Evolutionary conservation across 2,888 invertebrate genomes (phyloP).

Genomic region (Oscheius sp.): DNA sequence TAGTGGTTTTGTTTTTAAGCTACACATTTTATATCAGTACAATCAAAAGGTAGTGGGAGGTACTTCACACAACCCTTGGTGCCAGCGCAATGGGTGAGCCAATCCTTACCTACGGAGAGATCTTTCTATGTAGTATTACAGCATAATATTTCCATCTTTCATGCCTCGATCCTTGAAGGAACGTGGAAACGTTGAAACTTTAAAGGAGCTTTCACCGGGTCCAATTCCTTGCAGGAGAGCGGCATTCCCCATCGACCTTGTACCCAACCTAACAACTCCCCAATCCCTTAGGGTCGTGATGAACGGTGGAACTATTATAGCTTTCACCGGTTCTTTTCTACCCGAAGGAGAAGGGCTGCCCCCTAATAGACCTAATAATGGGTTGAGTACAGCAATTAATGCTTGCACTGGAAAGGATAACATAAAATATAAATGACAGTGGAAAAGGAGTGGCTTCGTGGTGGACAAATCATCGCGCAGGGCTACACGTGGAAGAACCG

Average conservation of each 20-base stretch:
- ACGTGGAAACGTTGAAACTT: conserved; percentile 1
- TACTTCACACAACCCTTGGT: conserved; percentile 5
- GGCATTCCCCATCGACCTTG: neutral
- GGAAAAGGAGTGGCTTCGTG: neutral
- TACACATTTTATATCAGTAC: neutral
- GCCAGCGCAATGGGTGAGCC: conserved; percentile 9
- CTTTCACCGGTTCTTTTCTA: conserved; percentile 20
- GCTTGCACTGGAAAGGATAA: neutral
- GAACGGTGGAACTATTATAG: conserved; percentile 18
- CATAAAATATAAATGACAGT: neutral
- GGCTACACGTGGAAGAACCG: conserved; percentile 25
- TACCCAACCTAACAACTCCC: neutral
- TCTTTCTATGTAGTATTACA: neutral
- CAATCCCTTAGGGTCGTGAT: conserved; percentile 3
- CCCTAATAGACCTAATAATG: neutral
- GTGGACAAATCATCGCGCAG: neutral
- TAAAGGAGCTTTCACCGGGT: conserved; percentile 18
- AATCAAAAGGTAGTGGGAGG: conserved; percentile 3
- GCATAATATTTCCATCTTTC: neutral
- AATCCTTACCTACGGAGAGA: conserved; percentile 9
- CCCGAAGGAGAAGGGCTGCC: neutral
- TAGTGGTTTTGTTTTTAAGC: neutral
- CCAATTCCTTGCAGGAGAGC: conserved; percentile 14
- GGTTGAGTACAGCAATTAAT: neutral
- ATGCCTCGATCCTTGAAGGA: conserved; percentile 12